Evolutionary conservation across 2,888 invertebrate species (phyloP), one percentile per base, ranked within the genome.

Genomic region (Agrotis segetum): DNA sequence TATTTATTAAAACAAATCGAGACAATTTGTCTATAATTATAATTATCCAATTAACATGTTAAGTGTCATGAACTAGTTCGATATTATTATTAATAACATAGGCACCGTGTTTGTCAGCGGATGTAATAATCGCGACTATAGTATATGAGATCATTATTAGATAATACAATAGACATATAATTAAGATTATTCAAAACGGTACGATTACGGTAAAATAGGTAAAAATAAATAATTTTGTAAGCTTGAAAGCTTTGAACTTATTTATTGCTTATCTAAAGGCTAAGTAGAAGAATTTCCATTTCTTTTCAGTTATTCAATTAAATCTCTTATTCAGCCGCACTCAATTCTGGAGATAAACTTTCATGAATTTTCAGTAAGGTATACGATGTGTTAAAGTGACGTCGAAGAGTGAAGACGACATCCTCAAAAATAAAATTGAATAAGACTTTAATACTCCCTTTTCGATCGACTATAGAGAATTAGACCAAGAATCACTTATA

Each of bases 111-210:
- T 50, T 67, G 49, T 67, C 67, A 40, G 67, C 67, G 49, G 40
- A 67, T 50, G 67, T 67, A 16, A 50, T 67, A 67, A 67, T 67
- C n/a, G 7, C 11, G 16, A 66, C 21, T 66, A 21, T n/a, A 14
- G 29, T 17, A 9, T n/a, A 34, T 21, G 21, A 40, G 14, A 49
- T 24, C n/a, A 67, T 49, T 49, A n/a, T 56, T 34, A 34, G 14
- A 2, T 40, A 49, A 40, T 9, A 14, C 21, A 14, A 29, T n/a
- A n/a, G n/a, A n/a, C n/a, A n/a, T n/a, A n/a, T n/a, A n/a, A n/a
- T n/a, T n/a, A n/a, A n/a, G n/a, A n/a, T n/a, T n/a, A n/a, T n/a
- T n/a, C n/a, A n/a, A n/a, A n/a, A n/a, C n/a, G n/a, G n/a, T n/a
- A n/a, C n/a, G n/a, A n/a, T n/a, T n/a, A n/a, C n/a, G n/a, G n/a